These are phyloP conservation scores for Hyles euphorbiae DNA, from an alignment of 1,140 invertebrate genomes.

Conservation along the genomic window DNA sequence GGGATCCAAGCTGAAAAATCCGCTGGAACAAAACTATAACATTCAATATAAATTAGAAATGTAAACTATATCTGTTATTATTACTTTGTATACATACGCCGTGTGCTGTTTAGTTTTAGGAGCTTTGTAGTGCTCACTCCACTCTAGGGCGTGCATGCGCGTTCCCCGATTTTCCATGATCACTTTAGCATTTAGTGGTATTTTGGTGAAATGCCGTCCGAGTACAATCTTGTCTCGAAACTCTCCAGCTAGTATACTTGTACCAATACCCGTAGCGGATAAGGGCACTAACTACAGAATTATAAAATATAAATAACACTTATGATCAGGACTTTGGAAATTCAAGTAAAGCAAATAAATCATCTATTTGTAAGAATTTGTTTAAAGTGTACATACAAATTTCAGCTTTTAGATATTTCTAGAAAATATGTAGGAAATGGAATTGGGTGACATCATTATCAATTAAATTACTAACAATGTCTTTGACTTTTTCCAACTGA, in stretches of 20 bases:
- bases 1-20: slow-evolving; percentile 58
- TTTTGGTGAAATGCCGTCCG: slow-evolving; percentile 58
- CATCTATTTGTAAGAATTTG: too few species aligned
- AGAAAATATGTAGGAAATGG: too few species aligned
- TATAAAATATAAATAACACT: background rate
- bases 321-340: background rate
- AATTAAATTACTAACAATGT: slow-evolving; percentile 45
- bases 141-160: slow-evolving; percentile 53
- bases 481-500: slow-evolving; percentile 63
- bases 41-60: background rate
- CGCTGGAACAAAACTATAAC: slow-evolving; percentile 29
- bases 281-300: slow-evolving; percentile 49
- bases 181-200: slow-evolving; percentile 53
- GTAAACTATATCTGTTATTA: background rate
- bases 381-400: too few species aligned
- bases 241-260: slow-evolving; percentile 58
- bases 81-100: slow-evolving; percentile 30
- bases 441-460: too few species aligned
- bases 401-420: too few species aligned
- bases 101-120: slow-evolving; percentile 51
- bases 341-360: too few species aligned
- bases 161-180: slow-evolving; percentile 61
- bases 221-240: slow-evolving; percentile 48
- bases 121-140: slow-evolving; percentile 61
- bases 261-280: slow-evolving; percentile 58